Base-by-base conservation (phyloP, 2,797 vertebrate species). In the Lophotriccus pileatus region DNA sequence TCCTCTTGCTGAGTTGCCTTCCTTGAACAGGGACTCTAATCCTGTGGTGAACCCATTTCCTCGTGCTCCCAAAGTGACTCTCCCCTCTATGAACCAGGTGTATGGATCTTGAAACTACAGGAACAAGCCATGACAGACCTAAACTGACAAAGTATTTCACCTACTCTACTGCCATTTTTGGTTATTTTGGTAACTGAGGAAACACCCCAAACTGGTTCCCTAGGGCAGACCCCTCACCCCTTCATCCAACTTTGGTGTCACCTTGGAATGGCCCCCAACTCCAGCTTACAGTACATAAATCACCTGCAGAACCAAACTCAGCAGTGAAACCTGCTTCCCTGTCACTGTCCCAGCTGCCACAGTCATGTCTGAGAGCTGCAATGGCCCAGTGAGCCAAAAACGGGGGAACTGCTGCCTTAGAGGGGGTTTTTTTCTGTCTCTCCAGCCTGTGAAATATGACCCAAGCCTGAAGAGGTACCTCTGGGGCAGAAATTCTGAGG, bases 211-310 rank as follows among this genome's bases (percentile, higher is more conserved):
- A 32, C 10, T 1, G 37, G 34, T n/a, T 60, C 30, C 72, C n/a
- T 2, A 10, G 0, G 5, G 23, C 59, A 73, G 50, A 60, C 6
- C n/a, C 36, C n/a, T 44, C 41, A 23, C 3, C 9, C n/a, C 37
- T 66, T 6, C 39, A 21, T 10, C 28, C 52, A 0, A 1, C n/a
- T 0, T 0, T 0, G 1, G 10, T 19, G n/a, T 3, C 1, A 2
- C 56, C 64, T 46, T 66, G 52, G 76, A 60, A 39, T 2, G 5
- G 36, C 6, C 21, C 46, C 1, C 4, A 36, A 0, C 14, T 19
- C 24, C 30, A 53, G 41, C 25, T 34, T 14, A 0, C 13, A 10
- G 22, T 6, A 19, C 79, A 56, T 20, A 43, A 82, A 23, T 13
- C 23, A 74, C 21, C 44, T 5, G 12, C 53, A 87, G 88, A 67